Conservation (phyloP, 2,888 invertebrate species). For the Pammene aurita region DNA sequence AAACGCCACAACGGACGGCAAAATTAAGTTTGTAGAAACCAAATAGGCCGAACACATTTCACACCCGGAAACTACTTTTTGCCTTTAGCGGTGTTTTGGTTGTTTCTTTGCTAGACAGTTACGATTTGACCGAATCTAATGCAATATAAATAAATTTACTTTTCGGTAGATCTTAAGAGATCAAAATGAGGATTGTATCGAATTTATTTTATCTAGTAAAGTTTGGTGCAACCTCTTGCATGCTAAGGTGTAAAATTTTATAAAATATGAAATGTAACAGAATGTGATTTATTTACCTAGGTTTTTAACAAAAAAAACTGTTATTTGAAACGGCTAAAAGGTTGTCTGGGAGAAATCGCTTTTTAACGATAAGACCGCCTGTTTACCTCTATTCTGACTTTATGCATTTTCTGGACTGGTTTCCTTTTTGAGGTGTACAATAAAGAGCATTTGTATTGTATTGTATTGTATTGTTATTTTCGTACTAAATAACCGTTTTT, state of each 20-base stretch:
- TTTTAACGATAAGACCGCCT: too few species aligned
- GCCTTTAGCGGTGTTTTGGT: conserved; percentile 20
- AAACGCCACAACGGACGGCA: not conserved
- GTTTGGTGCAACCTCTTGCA: not conserved
- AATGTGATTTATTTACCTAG: too few species aligned
- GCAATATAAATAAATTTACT: conserved; percentile 24
- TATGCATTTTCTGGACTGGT: too few species aligned
- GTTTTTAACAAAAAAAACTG: too few species aligned
- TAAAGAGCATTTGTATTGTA: too few species aligned
- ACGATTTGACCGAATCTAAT: conserved; percentile 26
- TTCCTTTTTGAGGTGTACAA: too few species aligned
- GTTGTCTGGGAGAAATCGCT: too few species aligned
- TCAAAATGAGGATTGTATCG: not conserved
- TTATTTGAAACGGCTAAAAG: too few species aligned
- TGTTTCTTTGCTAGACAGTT: conserved; percentile 21
- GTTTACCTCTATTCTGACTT: too few species aligned
- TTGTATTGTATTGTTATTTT: too few species aligned
- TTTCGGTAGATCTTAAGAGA: conserved; percentile 19
- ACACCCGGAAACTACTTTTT: conserved; percentile 41
- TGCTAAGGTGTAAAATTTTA: not conserved
- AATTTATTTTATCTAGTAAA: conserved; percentile 2
- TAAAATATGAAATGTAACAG: not conserved
- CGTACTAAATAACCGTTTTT: too few species aligned
- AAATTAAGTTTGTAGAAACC: conserved; percentile 23
- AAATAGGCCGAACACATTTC: conserved; percentile 41